A percentile compares a stretch with the other conserved stretches of the same genome.
phyloP scores from a whole-genome alignment of 2,113 vertebrate genomes.

The Chaetorhynchus papuensis region DNA sequence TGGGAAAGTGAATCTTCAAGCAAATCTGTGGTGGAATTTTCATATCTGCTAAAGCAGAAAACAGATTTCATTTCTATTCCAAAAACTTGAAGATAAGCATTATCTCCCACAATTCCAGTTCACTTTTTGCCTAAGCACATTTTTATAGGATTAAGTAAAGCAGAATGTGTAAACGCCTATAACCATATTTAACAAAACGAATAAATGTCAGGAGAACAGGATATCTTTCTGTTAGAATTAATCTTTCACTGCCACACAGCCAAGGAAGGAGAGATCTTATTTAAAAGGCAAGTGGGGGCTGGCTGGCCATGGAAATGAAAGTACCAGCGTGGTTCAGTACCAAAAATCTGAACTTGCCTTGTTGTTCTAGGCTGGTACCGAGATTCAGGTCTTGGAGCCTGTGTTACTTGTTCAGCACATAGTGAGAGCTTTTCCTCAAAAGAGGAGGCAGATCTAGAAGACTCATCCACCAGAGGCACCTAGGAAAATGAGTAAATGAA shows the following conservation, averaged over 20 bases:
- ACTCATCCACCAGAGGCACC: constrained; percentile 11
- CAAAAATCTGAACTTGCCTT: constrained; percentile 43
- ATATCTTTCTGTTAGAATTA: background rate
- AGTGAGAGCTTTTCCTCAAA: background rate
- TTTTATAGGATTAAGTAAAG: background rate
- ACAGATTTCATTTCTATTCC: background rate
- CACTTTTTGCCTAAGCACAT: background rate
- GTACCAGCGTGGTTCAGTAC: background rate
- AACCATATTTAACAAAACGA: background rate
- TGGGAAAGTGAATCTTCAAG: constrained; percentile 50
- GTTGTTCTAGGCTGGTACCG: background rate
- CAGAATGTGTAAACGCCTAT: background rate
- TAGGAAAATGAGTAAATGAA: constrained; percentile 22
- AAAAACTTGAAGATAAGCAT: background rate
- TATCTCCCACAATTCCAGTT: background rate
- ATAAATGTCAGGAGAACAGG: background rate
- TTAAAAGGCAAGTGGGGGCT: background rate
- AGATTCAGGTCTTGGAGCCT: background rate
- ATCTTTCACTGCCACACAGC: background rate
- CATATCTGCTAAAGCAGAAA: background rate
- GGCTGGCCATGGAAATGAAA: background rate
- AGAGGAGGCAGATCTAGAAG: background rate
- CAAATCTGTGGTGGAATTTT: background rate
- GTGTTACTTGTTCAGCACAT: background rate
- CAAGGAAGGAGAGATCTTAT: background rate